Percentiles rank a stretch among this genome's conserved stretches.
Conservation (phyloP, 1,140 invertebrate genomes). For the Coelopa frigida region DNA sequence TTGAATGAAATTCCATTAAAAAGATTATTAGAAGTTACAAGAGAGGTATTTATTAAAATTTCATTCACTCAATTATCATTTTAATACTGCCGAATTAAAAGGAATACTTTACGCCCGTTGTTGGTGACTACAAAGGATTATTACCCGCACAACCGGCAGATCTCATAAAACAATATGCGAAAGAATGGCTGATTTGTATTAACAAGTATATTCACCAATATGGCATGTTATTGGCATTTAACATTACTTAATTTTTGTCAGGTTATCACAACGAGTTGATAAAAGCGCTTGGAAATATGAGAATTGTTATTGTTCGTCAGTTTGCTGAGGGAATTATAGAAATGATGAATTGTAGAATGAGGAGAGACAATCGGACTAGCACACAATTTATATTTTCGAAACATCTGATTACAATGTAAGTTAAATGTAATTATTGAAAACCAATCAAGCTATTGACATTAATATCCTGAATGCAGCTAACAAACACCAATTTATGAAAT, state of each 20-base stretch:
- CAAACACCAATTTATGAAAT: slow-evolving; percentile 29
- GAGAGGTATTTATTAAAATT: too few species aligned
- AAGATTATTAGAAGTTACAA: too few species aligned
- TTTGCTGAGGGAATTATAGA: slow-evolving; percentile 22
- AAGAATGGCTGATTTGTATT: slow-evolving; percentile 39
- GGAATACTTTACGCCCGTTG: slow-evolving; percentile 28
- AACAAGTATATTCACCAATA: slow-evolving; percentile 29
- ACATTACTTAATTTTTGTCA: too few species aligned
- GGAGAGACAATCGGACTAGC: slow-evolving; percentile 23
- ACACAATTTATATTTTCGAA: slow-evolving; percentile 22
- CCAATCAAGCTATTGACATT: neutral
- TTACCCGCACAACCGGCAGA: slow-evolving; percentile 23
- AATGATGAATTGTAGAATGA: slow-evolving; percentile 18
- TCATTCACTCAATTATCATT: too few species aligned
- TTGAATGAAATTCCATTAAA: too few species aligned
- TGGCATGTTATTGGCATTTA: too few species aligned
- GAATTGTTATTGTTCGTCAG: slow-evolving; percentile 22
- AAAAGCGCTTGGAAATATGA: slow-evolving; percentile 17
- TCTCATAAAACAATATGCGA: slow-evolving; percentile 25
- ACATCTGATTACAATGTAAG: slow-evolving; percentile 27
- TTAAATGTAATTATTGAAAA: neutral
- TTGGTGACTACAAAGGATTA: slow-evolving; percentile 28
- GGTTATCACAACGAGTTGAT: slow-evolving; percentile 26
- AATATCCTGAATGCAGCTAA: slow-evolving; percentile 18
- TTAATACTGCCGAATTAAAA: too few species aligned